Conservation (phyloP, 2,113 vertebrate species). For the Bubalus kerabau region DNA sequence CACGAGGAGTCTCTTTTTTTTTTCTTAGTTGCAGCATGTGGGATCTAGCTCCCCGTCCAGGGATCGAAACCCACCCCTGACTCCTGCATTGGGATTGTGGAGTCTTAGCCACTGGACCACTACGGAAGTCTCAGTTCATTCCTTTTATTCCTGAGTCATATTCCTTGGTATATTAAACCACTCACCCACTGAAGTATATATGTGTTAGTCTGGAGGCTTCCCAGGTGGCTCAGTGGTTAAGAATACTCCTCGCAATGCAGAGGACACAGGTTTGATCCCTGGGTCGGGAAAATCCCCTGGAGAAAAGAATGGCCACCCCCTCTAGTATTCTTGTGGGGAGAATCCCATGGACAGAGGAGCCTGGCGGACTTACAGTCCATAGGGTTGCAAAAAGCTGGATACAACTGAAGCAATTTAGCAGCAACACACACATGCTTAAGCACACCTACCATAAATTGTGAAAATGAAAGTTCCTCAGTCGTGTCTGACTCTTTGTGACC, state of each 20-base stretch:
- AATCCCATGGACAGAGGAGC: neutral
- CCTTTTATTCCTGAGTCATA: neutral
- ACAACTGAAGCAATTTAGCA: neutral
- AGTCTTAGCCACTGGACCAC: neutral
- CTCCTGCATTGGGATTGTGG: neutral
- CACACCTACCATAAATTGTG: neutral
- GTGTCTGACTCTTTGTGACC: neutral
- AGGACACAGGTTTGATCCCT: neutral
- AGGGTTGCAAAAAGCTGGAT: neutral
- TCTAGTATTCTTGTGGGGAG: neutral
- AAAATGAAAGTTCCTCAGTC: neutral
- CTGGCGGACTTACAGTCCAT: neutral
- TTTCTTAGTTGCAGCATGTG: neutral
- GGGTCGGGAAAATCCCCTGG: neutral
- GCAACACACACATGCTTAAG: neutral
- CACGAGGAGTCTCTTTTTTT: neutral
- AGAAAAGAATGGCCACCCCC: neutral
- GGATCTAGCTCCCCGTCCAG: neutral
- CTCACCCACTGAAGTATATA: neutral
- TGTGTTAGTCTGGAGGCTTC: neutral
- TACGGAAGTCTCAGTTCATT: neutral
- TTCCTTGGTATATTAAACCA: neutral
- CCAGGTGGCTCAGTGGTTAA: neutral
- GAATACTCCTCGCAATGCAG: neutral
- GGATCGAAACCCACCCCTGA: neutral